Evolutionary conservation across 2,888 invertebrate species (phyloP), one percentile per base, ranked within the genome.

Genomic region (Ornithoptera alexandrae): DNA sequence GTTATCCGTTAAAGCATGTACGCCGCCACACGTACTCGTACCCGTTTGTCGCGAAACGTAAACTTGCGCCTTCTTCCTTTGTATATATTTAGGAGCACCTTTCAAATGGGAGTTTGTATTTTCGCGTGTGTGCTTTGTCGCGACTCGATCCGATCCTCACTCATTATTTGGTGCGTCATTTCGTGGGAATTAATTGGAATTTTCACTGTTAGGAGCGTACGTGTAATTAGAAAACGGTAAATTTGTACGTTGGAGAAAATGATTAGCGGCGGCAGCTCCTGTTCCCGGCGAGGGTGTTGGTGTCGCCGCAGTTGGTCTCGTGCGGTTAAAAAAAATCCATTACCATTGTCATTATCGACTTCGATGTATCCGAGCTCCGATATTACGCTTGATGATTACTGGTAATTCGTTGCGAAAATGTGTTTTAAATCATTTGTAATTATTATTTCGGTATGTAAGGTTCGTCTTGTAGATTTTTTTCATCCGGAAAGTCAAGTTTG

Each of bases 171-270:
- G 85, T 85, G 81, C 81, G 76, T 76, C 79, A 79, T 82, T 82
- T 82, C 78, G 80, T 76, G 77, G 80, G 81, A 87, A 87, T 85
- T 87, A 88, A 89, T 89, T 88, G 86, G 82, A 88, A 85, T 87
- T 87, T 85, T 84, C 85, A 85, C 86, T 89, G 85, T 88, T 81
- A 82, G 80, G 76, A 80, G 83, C 81, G 82, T 84, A 85, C 82
- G 83, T 88, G 85, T 88, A 86, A 88, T 88, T 87, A 84, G 84
- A 87, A 86, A 82, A 80, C 76, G 81, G 75, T 76, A 79, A 75
- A 76, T 39, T 39, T 74, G 76, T 79, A 77, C 79, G 73, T 75
- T 76, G 81, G 82, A 83, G 82, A 81, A 83, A 82, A 83, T 81
- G 79, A 76, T 81, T 80, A 78, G 78, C 76, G 76, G 76, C 39